These are phyloP conservation scores for Heterocephalus glaber DNA, from an alignment of 2,113 vertebrate genomes.

Conservation along the genomic window DNA sequence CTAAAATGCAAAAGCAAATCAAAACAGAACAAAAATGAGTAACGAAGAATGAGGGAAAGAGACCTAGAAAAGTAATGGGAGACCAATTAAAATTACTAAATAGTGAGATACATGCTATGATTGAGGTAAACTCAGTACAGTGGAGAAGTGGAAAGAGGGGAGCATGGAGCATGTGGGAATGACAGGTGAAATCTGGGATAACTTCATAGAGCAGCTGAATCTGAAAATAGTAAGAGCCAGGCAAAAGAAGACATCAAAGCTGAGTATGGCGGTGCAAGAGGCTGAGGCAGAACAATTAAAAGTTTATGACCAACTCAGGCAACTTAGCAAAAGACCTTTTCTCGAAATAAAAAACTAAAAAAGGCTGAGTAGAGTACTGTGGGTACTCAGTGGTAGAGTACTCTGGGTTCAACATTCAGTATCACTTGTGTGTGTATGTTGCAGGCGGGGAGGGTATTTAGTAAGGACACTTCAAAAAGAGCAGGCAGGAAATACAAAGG, in stretches of 20 bases:
- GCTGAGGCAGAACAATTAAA: neutral
- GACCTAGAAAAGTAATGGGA: neutral
- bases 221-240: neutral
- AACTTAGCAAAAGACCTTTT: neutral
- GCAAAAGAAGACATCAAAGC: neutral
- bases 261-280: neutral
- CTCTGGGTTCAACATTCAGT: neutral
- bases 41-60: neutral
- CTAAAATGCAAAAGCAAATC: slow-evolving; percentile 27
- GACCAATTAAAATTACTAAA: neutral
- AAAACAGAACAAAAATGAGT: neutral
- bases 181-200: neutral
- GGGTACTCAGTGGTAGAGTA: neutral
- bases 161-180: neutral
- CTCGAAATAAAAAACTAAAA: neutral
- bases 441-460: neutral
- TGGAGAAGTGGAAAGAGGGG: neutral
- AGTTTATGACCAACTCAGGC: neutral
- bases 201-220: neutral
- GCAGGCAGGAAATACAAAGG: neutral
- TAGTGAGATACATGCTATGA: neutral
- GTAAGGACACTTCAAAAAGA: neutral
- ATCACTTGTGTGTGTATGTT: neutral
- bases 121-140: neutral
- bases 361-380: neutral